A percentile compares a stretch with the other conserved stretches of the same genome.
phyloP scores from a whole-genome alignment of 2,797 vertebrate genomes.

The Odontamblyopus rebecca region DNA sequence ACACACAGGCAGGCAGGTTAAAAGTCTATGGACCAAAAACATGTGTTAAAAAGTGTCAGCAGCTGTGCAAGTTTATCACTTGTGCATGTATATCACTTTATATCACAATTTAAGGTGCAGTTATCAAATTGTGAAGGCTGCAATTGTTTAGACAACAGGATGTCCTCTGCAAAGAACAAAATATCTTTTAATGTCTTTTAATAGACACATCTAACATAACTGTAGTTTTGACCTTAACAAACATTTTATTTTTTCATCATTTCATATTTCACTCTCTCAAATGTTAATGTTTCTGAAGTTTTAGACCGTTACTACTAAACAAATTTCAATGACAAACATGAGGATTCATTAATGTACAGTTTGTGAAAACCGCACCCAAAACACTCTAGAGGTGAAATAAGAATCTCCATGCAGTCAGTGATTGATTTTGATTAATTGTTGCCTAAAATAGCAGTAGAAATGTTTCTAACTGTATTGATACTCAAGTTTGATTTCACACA shows the following conservation, averaged over 20 bases:
- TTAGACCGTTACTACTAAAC: not conserved
- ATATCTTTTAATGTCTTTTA: too few relatives aligned
- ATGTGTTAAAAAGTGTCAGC: not conserved
- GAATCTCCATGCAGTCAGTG: not conserved
- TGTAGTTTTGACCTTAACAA: too few relatives aligned
- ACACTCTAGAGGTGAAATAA: not conserved
- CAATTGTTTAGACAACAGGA: too few relatives aligned
- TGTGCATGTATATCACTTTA: too few relatives aligned
- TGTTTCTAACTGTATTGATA: not conserved
- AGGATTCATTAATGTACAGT: not conserved
- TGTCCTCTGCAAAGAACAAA: too few relatives aligned
- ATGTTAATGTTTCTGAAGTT: not conserved
- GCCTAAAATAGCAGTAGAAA: not conserved
- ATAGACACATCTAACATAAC: too few relatives aligned
- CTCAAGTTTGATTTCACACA: too few relatives aligned
- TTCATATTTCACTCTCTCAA: not conserved
- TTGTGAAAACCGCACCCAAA: not conserved
- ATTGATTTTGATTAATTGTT: not conserved
- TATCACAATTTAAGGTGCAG: too few relatives aligned
- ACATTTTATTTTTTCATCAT: too few relatives aligned
- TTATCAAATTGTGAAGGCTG: too few relatives aligned
- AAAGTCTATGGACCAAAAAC: not conserved
- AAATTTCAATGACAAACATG: not conserved
- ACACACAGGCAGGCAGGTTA: constrained; percentile 10
- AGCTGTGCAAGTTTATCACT: too few relatives aligned